Evolutionary conservation across 2,797 vertebrate species (phyloP), one percentile per base, ranked within the genome.

Genomic region (Kryptopterus vitreolus): DNA sequence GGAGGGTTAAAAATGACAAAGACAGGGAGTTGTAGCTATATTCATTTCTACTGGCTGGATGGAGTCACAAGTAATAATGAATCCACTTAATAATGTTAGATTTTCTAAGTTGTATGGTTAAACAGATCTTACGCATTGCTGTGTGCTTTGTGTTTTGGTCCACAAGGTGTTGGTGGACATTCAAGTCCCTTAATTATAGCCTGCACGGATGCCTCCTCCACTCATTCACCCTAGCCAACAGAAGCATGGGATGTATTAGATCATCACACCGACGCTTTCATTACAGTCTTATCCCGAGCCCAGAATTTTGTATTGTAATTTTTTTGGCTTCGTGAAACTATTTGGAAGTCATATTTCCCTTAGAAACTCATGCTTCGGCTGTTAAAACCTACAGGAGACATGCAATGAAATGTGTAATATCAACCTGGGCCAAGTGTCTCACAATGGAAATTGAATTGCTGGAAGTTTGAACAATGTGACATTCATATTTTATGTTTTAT

Each of bases 131-230:
- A 43, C 29, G 16, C 16, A 31, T 22, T n/a, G 52, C 18, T 52
- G 43, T 70, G 15, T 68, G 43, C 43, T 48, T 13, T 69, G 46
- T 70, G 16, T 12, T 3, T 33, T 72, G 33, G 63, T 55, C 62
- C 18, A 69, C 57, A 50, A 33, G 63, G 46, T 68, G 16, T 65
- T 38, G 83, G 50, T 63, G 61, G 72, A 76, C 46, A 76, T 82
- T 59, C 50, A 31, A 43, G 70, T 75, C 26, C 74, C 65, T 78
- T 81, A 81, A 85, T 81, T 66, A 81, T 61, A 78, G 78, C 58
- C 33, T 63, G 55, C 43, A 63, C 29, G 13, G n/a, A 16, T 50
- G 35, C 57, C 52, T 76, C 78, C 79, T 83, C n/a, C 79, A 61
- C 70, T 77, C 74, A 71, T 82, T 11, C 77, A 76, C 73, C 72